Base-by-base conservation (phyloP, 2,797 vertebrate species). In the Benthosema pterotum region DNA sequence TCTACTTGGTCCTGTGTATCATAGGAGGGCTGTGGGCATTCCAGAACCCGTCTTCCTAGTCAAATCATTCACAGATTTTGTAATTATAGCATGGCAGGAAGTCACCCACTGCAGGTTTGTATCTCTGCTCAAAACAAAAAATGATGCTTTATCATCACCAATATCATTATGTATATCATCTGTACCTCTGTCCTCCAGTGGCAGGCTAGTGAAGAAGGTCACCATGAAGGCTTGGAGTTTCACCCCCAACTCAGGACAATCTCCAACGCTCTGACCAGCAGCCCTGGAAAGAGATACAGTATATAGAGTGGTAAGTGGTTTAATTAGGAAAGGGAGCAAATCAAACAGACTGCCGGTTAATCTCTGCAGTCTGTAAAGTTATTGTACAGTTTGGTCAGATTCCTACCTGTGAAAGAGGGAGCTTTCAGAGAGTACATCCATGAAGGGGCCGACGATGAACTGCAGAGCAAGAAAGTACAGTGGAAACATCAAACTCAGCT, bases 341-440 rank as follows among this genome's bases (percentile, higher is more conserved):
- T 7, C 38, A 67, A n/a, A 13, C 8, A 3, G 6, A 25, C 13
- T 3, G 2, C 47, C 2, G 25, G 46, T 16, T 0, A 38, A 62
- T 55, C n/a, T 45, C 63, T 2, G 43, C 45, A 17, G 32, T 38
- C 8, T 1, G 32, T 38, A 38, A 25, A 25, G 11, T 38, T 8
- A 53, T 49, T 45, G 63, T 2, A 42, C 45, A 17, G 28, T 4
- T 0, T 13, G 17, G 18, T 15, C 0, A 62, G 67, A 65, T 1
- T 15, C 70, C 92, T 82, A 98, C 97, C 94, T 96, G 85, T 92
- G 85, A 70, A 95, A 99, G 1, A 99, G 92, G 2, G 93, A 93
- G 12, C 93, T 94, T 90, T 99, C 97, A 48, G 95, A 93, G 42
- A 99, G 90, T 14, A 93, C 94, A 74, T 97, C 94, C 95, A 97